Evolutionary conservation across 2,113 vertebrate species (phyloP), one percentile per base, ranked within the genome.

Genomic region (Forbesichthys papilliferus): DNA sequence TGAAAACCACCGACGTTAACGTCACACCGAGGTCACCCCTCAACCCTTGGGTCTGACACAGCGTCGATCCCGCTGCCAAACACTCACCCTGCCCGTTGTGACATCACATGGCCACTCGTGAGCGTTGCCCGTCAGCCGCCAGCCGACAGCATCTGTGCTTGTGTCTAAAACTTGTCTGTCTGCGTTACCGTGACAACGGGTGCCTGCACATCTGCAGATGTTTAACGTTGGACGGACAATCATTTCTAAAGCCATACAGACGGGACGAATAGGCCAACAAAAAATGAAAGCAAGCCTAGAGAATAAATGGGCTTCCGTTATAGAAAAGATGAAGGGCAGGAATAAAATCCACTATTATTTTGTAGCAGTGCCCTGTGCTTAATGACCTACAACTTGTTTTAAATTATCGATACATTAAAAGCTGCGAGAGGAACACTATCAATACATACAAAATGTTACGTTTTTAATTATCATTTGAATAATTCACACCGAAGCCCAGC

Each of bases 181-280:
- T 54, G 53, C 86, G 91, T 92, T 92, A 90, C 92, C 85, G 75
- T 86, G 85, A 81, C 85, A 54, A 16, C 18, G 86, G 90, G 90
- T 90, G 81, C 76, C 83, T 90, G 60, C 91, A 95, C 95, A 96
- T 95, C 94, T 96, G 95, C 91, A 92, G 94, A 87, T 87, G 82
- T 90, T 96, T 95, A 85, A 53, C 55, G 61, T 86, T 82, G 84
- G 86, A 89, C 86, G 84, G 86, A 87, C 86, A 92, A 92, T 91
- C 88, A 88, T 94, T 84, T 92, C 87, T 90, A 68, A 90, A 92
- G 88, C 92, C 87, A 89, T 81, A 87, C 87, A 54, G 14, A 54
- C 4, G 3, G 9, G 18, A 18, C 3, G 20, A 61, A 9, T 16
- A 56, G 54, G 18, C n/a, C n/a, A 27, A 27, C 27, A 36, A 2